A percentile compares a stretch with the other conserved stretches of the same genome.
Evolutionary conservation across 1,140 invertebrate genomes (phyloP).

Genomic region (Orchestia grillus): DNA sequence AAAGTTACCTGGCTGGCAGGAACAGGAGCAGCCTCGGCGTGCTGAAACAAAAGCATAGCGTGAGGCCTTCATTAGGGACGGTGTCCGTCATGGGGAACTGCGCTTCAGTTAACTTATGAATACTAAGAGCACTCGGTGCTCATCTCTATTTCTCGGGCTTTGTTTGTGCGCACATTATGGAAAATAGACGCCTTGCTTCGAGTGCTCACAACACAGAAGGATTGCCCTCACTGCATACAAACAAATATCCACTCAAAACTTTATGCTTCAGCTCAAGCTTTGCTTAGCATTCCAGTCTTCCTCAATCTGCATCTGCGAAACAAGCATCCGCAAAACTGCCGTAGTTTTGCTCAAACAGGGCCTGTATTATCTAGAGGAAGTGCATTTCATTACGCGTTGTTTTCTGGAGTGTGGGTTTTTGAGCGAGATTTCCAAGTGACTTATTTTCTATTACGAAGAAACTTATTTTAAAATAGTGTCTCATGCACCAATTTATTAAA

Average conservation of each 20-base stretch:
- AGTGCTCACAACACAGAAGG: constrained; percentile 16
- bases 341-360: neutral
- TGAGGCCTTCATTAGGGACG: constrained; percentile 37
- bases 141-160: constrained; percentile 47
- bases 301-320: neutral
- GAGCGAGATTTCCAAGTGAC: neutral
- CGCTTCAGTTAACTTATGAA: constrained; percentile 31
- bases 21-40: constrained; percentile 15
- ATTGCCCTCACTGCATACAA: constrained; percentile 39
- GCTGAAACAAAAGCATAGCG: constrained; percentile 35
- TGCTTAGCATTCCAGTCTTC: constrained; percentile 12
- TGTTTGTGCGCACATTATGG: constrained; percentile 48
- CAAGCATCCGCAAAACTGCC: neutral
- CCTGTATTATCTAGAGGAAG: neutral
- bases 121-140: constrained; percentile 43
- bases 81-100: neutral
- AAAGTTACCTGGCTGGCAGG: neutral
- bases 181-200: constrained; percentile 39
- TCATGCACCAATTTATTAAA: neutral
- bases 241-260: constrained; percentile 36
- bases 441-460: neutral
- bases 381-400: neutral
- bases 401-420: neutral
- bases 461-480: neutral
- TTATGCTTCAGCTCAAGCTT: constrained; percentile 45